These are phyloP conservation scores for Pterostichus madidus DNA, from an alignment of 2,888 invertebrate genomes.

Conservation along the genomic window DNA sequence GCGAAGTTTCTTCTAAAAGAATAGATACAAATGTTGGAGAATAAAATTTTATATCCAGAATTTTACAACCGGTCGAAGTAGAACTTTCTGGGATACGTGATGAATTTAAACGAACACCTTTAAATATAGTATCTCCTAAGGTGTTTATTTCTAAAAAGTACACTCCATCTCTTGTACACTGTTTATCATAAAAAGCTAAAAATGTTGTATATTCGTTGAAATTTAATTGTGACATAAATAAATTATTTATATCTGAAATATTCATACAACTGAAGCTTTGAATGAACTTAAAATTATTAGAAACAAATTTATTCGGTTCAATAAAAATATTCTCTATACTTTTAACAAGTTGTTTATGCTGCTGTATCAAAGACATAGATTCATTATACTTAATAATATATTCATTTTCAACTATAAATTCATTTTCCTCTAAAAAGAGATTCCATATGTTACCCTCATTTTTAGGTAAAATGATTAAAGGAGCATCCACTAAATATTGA, in stretches of 20 bases:
- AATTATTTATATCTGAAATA: constrained; percentile 71
- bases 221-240: constrained; percentile 79
- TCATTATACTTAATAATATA: constrained; percentile 87
- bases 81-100: constrained; percentile 76
- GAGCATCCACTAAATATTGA: constrained; percentile 90
- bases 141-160: constrained; percentile 79
- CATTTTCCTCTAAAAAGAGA: constrained; percentile 86
- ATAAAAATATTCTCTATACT: constrained; percentile 85
- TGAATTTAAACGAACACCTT: constrained; percentile 80
- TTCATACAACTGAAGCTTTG: constrained; percentile 77
- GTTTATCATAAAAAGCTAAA: constrained; percentile 78
- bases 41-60: constrained; percentile 89
- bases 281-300: constrained; percentile 81
- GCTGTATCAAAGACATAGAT: constrained; percentile 89
- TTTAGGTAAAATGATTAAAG: constrained; percentile 85
- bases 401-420: constrained; percentile 84
- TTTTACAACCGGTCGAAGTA: constrained; percentile 75
- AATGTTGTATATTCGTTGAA: constrained; percentile 79
- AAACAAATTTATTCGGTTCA: constrained; percentile 82
- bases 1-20: constrained; percentile 80
- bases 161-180: constrained; percentile 76
- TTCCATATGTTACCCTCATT: constrained; percentile 89
- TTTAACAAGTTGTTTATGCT: constrained; percentile 85
- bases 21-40: constrained; percentile 86
- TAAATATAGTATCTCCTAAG: constrained; percentile 77